phyloP scores from a whole-genome alignment of 2,888 invertebrate genomes.

The Rapana venosa region DNA sequence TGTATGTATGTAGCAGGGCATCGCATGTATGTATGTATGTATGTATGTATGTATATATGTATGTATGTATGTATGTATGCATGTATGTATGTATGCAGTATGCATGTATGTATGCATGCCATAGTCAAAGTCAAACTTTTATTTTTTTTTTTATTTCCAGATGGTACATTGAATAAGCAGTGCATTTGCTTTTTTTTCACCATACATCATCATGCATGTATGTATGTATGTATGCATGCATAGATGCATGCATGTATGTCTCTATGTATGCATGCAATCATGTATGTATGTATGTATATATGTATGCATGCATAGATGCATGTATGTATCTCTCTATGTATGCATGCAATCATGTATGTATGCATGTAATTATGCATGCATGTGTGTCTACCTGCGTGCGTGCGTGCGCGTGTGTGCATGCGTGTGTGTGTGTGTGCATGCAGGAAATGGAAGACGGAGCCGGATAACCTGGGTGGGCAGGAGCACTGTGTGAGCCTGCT shows the following conservation, averaged over 20 bases:
- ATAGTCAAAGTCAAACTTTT: too few relatives aligned
- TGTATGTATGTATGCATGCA: too few relatives aligned
- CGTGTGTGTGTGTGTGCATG: background rate
- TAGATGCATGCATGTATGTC: background rate
- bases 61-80: too few relatives aligned
- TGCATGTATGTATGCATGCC: background rate
- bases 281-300: background rate
- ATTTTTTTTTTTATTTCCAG: too few relatives aligned
- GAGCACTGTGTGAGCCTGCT: conserved; percentile 60
- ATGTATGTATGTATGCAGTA: too few relatives aligned
- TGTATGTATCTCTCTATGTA: background rate
- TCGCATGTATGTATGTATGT: background rate
- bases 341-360: background rate
- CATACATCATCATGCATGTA: too few relatives aligned
- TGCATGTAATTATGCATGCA: conserved; percentile 16
- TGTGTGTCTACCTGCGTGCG: background rate
- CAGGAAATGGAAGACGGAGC: conserved; percentile 57
- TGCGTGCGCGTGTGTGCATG: conserved; percentile 16
- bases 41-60: too few relatives aligned
- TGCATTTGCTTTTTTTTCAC: too few relatives aligned
- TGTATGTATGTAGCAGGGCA: background rate
- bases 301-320: background rate
- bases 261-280: background rate
- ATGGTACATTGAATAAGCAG: too few relatives aligned
- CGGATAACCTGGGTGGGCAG: conserved; percentile 56